Conservation (phyloP, 1,140 invertebrate species). For the Anthonomus grandis region DNA sequence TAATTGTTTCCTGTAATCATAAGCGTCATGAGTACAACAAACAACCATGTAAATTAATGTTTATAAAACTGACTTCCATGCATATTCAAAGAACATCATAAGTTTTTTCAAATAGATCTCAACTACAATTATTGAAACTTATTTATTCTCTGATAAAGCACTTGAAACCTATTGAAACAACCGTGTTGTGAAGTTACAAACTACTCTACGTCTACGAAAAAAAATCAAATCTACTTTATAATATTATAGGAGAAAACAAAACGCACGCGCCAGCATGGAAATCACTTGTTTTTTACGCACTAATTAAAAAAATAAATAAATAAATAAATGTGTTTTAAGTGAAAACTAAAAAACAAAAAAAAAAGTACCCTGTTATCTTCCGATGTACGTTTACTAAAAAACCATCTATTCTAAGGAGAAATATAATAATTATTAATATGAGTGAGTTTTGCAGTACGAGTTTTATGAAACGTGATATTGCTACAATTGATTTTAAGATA, state of each 20-base stretch:
- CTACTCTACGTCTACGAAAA: conserved; percentile 20
- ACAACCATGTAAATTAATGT: not conserved
- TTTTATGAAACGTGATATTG: no score
- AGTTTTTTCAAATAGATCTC: conserved; percentile 24
- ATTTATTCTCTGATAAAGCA: not conserved
- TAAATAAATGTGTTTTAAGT: conserved; percentile 11
- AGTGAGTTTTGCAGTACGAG: no score
- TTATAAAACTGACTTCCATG: conserved; percentile 41
- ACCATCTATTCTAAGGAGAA: no score
- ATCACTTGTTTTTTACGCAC: conserved; percentile 29
- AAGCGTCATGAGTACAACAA: conserved; percentile 13
- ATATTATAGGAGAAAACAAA: conserved; percentile 19
- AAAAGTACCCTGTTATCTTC: conserved; percentile 43
- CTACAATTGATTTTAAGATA: no score
- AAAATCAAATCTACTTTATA: conserved; percentile 20
- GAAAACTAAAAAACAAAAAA: conserved; percentile 33
- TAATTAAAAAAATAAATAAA: conserved; percentile 5
- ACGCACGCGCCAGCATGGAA: conserved; percentile 51
- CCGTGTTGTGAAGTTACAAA: not conserved
- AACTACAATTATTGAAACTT: not conserved
- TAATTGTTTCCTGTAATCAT: no score
- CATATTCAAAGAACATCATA: conserved; percentile 28
- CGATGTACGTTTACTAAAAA: conserved; percentile 46
- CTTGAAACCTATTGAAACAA: conserved; percentile 9
- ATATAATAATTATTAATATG: no score